These are phyloP conservation scores for Panopea generosa DNA, from an alignment of 2,888 invertebrate genomes.

Conservation along the genomic window DNA sequence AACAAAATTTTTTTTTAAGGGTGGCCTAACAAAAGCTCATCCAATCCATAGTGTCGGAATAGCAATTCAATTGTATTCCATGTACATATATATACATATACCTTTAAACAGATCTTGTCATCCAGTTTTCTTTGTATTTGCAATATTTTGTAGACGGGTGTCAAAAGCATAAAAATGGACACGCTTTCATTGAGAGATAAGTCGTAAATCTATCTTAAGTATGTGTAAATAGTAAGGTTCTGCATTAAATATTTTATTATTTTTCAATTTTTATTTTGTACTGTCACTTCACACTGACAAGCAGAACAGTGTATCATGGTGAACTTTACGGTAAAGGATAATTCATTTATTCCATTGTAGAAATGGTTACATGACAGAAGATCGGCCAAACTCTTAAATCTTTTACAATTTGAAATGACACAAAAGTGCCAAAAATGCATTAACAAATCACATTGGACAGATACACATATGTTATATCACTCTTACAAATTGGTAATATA, in stretches of 20 bases:
- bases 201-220: conserved; percentile 44
- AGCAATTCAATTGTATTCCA: too few species aligned
- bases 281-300: conserved; percentile 10
- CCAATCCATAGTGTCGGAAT: too few species aligned
- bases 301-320: too few species aligned
- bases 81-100: conserved; percentile 38
- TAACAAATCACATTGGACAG: too few species aligned
- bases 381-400: conserved; percentile 8
- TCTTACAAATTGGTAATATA: too few species aligned
- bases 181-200: conserved; percentile 29
- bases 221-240: conserved; percentile 36
- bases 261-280: conserved; percentile 29
- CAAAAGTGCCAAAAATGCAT: too few species aligned
- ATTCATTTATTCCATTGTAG: too few species aligned
- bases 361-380: conserved; percentile 2
- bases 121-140: not conserved
- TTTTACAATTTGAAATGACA: conserved; percentile 1
- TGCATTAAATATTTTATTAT: conserved; percentile 38
- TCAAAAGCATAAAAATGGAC: conserved; percentile 46
- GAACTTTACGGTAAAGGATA: too few species aligned
- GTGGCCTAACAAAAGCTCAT: too few species aligned
- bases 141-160: conserved; percentile 42
- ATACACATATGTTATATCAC: too few species aligned
- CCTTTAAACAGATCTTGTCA: conserved; percentile 27
- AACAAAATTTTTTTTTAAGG: too few species aligned